Base-by-base conservation (phyloP, 2,113 vertebrate genomes). In the Albula glossodonta region DNA sequence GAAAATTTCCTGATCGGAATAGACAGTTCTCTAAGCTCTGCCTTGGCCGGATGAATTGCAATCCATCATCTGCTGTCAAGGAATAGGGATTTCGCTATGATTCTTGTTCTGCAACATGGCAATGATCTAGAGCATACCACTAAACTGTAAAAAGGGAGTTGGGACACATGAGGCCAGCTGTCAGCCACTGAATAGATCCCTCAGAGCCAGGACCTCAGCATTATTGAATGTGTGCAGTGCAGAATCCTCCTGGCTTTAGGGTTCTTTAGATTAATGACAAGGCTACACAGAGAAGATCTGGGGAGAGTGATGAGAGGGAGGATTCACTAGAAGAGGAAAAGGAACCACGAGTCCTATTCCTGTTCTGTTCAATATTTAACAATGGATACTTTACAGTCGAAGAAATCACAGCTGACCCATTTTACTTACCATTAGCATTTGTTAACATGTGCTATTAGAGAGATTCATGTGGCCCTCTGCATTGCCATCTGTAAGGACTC, bases 401-500 rank as follows among this genome's bases (percentile, higher is more conserved):
- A 7, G 60, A 66, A 22, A 66, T 66, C 17, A 66, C 17, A 66
- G 4, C 17, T 4, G 5, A 66, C 17, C 60, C 17, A 0, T 19
- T 66, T 19, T 66, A 7, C 60, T 60, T 11, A 12, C 56, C 56
- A 60, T 60, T 60, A 3, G 17, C 56, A 60, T 60, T 60, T 60
- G 17, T 60, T 60, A 60, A 19, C 80, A 10, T 51, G 9, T 77
- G 5, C 70, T n/a, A 77, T 0, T 80, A 48, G 5, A 51, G 48
- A 52, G 51, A 51, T 22, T 4, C 63, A 70, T 5, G 22, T 22
- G 17, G 63, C 22, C 63, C 63, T n/a, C 63, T 22, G 13, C 63
- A 70, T 5, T 3, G 19, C n/a, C 63, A 70, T 70, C 89, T 90
- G 92, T 94, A 94, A 93, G 89, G 90, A 90, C 87, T 88, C 91